Evolutionary conservation across 2,113 vertebrate species (phyloP).

Genomic region (Donacobius atricapilla): DNA sequence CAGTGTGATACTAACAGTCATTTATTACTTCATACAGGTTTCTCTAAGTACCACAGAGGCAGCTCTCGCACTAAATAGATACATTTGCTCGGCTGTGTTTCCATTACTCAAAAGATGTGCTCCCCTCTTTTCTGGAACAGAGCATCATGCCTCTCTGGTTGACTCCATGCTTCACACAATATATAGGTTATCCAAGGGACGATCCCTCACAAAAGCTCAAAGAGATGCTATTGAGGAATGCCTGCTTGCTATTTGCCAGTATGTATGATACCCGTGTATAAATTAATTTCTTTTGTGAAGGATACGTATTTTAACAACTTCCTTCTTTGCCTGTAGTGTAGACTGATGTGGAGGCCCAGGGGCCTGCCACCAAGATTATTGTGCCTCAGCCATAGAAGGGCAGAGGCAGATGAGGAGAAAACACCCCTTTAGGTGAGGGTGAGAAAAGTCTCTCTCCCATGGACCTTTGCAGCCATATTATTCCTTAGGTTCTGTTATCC

Average conservation of each 20-base stretch:
- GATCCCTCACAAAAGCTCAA: slow-evolving; percentile 96
- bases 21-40: slow-evolving; percentile 74
- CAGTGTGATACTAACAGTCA: background rate
- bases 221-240: slow-evolving; percentile 97
- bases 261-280: slow-evolving; percentile 19
- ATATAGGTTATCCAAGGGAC: slow-evolving; percentile 94
- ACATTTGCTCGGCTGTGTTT: slow-evolving; percentile 91
- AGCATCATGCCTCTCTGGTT: slow-evolving; percentile 87
- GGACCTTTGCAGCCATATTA: no score
- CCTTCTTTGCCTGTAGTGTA: background rate
- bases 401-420: no score
- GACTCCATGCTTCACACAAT: slow-evolving; percentile 95
- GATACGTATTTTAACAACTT: background rate
- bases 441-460: no score
- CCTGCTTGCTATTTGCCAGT: slow-evolving; percentile 94
- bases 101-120: slow-evolving; percentile 93
- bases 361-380: no score
- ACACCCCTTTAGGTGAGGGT: no score
- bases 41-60: slow-evolving; percentile 92
- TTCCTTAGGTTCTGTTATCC: no score
- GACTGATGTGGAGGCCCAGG: background rate
- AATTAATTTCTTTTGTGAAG: background rate
- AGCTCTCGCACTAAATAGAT: slow-evolving; percentile 92
- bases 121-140: slow-evolving; percentile 91
- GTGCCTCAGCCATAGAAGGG: no score